phyloP scores from a whole-genome alignment of 2,888 invertebrate species.

The Aporophyla lueneburgensis region DNA sequence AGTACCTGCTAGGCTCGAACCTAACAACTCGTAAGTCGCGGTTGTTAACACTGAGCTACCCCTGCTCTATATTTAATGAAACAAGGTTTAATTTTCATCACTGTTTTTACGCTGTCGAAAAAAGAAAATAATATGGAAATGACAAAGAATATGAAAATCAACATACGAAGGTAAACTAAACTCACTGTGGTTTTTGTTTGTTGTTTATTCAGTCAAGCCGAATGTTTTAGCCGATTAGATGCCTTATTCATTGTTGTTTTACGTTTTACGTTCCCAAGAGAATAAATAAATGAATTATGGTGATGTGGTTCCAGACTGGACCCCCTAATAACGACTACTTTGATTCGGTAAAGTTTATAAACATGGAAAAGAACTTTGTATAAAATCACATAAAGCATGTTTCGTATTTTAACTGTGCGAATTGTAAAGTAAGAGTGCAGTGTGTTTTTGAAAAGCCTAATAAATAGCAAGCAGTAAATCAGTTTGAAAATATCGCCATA shows the following conservation, averaged over 20 bases:
- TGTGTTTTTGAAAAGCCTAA: too few species aligned
- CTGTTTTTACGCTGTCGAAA: background rate
- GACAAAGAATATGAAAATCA: constrained; percentile 29
- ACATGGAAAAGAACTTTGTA: background rate
- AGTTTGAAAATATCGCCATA: constrained; percentile 7
- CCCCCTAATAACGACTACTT: background rate
- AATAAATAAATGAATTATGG: constrained; percentile 15
- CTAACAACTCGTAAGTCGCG: too few species aligned
- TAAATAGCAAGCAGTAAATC: background rate
- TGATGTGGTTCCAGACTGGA: background rate
- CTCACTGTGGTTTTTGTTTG: constrained; percentile 30
- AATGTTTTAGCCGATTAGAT: constrained; percentile 41
- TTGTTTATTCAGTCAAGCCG: constrained; percentile 37
- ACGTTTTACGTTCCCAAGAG: constrained; percentile 16
- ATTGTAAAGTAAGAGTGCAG: too few species aligned
- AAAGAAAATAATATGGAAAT: constrained; percentile 19
- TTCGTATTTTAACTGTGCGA: background rate
- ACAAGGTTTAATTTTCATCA: constrained; percentile 7
- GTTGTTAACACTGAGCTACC: too few species aligned
- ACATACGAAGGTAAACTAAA: constrained; percentile 27
- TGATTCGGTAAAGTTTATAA: background rate
- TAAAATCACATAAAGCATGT: too few species aligned
- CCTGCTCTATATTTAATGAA: too few species aligned
- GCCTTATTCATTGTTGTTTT: constrained; percentile 47
- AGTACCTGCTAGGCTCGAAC: too few species aligned